These are phyloP conservation scores for Stichopus chloronotus DNA, from an alignment of 35 echinoderm and acorn worm species.

Conservation along the genomic window DNA sequence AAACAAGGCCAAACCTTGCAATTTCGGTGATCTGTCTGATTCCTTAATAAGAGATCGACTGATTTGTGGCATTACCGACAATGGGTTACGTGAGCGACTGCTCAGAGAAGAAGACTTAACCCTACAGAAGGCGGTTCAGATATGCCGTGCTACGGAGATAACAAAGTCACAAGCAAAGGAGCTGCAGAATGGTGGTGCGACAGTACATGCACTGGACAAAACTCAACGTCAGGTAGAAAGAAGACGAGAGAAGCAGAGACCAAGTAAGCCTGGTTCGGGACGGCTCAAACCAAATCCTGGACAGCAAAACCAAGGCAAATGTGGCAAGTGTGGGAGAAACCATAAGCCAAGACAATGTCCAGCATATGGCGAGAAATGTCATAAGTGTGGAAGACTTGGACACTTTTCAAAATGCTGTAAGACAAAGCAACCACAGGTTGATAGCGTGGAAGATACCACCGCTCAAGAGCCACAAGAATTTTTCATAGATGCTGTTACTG, in stretches of 20 bases:
- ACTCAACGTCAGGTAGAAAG: background rate
- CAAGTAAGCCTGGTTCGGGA: too few relatives aligned
- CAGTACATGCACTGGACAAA: background rate
- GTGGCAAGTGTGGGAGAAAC: slow-evolving; percentile 51
- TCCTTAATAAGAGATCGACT: slow-evolving; percentile 41
- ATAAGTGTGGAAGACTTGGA: background rate
- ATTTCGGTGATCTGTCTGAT: slow-evolving; percentile 36
- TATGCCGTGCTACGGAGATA: slow-evolving; percentile 30
- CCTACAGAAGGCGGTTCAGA: slow-evolving; percentile 13
- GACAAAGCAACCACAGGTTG: background rate
- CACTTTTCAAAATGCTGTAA: slow-evolving; percentile 34
- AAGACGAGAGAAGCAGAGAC: background rate
- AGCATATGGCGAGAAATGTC: background rate
- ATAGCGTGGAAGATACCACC: slow-evolving; percentile 21
- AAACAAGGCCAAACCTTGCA: slow-evolving; percentile 44
- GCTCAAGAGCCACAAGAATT: background rate
- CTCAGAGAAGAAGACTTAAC: slow-evolving; percentile 25
- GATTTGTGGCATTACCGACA: slow-evolving; percentile 47
- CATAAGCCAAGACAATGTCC: background rate
- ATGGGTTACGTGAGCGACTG: slow-evolving; percentile 30
- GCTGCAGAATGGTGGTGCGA: background rate
- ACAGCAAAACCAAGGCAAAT: background rate
- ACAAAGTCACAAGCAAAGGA: slow-evolving; percentile 7
- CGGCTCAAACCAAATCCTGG: background rate
- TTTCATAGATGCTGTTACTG: slow-evolving; percentile 26